A percentile compares a stretch with the other conserved stretches of the same genome.
These are phyloP conservation scores for Sebastes flavidus DNA, from an alignment of 2,797 vertebrate genomes.

Conservation along the genomic window DNA sequence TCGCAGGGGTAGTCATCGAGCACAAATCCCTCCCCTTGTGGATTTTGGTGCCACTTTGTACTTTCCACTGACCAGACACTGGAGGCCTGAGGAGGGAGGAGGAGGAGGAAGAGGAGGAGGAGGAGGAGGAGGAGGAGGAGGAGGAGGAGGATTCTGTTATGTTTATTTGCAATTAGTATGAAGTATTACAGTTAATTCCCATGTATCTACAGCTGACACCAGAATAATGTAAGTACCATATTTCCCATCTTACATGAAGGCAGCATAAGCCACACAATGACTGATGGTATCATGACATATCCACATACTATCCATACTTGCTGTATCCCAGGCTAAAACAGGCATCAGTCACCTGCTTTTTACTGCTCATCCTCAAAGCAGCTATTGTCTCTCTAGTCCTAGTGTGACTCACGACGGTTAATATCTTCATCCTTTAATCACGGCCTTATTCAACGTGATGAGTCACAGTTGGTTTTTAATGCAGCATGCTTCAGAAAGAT, in stretches of 20 bases:
- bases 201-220: not conserved
- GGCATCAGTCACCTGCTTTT: constrained; percentile 46
- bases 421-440: constrained; percentile 56
- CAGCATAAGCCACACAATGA: not conserved
- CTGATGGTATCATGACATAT: constrained; percentile 17
- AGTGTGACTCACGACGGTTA: constrained; percentile 39
- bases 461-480: constrained; percentile 24
- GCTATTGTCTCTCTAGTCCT: constrained; percentile 24
- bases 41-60: constrained; percentile 55
- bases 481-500: constrained; percentile 5
- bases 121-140: not conserved
- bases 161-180: not conserved
- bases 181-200: not conserved
- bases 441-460: constrained; percentile 19
- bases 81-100: constrained; percentile 60
- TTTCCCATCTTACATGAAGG: not conserved
- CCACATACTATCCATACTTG: constrained; percentile 6
- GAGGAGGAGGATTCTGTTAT: not conserved
- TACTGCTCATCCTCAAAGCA: constrained; percentile 42
- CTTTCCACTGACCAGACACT: constrained; percentile 80
- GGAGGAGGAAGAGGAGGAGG: not conserved
- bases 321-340: constrained; percentile 42
- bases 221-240: not conserved
- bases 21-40: constrained; percentile 53
- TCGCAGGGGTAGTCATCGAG: constrained; percentile 82